Evolutionary conservation across 1,140 invertebrate species (phyloP).

Genomic region (Sminthurinus signatus): DNA sequence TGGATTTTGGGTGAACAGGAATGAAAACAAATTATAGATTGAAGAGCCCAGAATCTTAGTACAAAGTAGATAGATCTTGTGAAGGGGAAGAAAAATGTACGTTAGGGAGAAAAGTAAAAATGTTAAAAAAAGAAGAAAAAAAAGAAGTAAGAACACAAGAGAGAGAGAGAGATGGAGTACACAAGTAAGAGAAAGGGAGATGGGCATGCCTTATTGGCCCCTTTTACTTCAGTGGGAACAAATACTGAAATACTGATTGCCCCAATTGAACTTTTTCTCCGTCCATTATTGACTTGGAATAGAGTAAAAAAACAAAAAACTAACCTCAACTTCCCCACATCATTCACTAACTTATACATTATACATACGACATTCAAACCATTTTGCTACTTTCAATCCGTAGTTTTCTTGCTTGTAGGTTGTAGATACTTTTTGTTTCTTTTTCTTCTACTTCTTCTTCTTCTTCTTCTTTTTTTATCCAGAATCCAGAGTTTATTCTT

Average conservation of each 20-base stretch:
- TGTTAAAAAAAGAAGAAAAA: slow-evolving; percentile 15
- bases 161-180: slow-evolving; percentile 19
- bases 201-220: slow-evolving; percentile 1
- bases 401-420: too few relatives aligned
- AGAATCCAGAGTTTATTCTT: too few relatives aligned
- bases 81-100: neutral
- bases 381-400: too few relatives aligned
- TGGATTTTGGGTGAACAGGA: neutral
- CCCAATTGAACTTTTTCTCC: slow-evolving; percentile 28
- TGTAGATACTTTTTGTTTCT: too few relatives aligned
- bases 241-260: slow-evolving; percentile 26
- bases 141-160: slow-evolving; percentile 7
- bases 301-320: slow-evolving; percentile 1
- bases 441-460: too few relatives aligned
- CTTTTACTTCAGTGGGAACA: neutral
- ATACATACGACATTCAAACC: too few relatives aligned
- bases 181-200: slow-evolving; percentile 16
- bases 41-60: neutral
- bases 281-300: slow-evolving; percentile 6
- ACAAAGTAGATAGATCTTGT: neutral
- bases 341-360: too few relatives aligned
- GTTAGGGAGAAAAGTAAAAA: slow-evolving; percentile 2
- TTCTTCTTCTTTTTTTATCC: too few relatives aligned
- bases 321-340: too few relatives aligned
- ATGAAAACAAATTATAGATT: neutral